Conservation (phyloP, 2,113 vertebrate species). For the Malurus cyaneus region DNA sequence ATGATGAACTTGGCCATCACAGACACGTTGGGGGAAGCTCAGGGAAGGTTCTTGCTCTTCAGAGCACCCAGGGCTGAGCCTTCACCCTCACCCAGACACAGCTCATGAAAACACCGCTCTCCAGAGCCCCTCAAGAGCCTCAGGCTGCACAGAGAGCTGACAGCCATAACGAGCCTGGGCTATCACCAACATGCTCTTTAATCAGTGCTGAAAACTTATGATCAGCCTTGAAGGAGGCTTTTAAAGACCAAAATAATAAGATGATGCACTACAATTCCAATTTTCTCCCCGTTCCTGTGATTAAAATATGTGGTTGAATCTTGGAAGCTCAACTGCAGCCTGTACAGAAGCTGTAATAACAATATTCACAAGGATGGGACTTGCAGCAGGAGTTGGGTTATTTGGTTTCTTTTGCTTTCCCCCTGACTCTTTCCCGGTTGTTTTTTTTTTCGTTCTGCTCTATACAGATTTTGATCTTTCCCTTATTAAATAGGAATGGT, state of each 20-base stretch:
- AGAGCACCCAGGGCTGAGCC: neutral
- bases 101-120: neutral
- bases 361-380: neutral
- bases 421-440: neutral
- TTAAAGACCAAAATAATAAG: neutral
- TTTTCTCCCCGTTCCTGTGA: neutral
- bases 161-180: neutral
- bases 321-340: neutral
- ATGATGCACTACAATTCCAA: neutral
- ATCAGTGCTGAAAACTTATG: neutral
- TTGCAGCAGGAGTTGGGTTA: neutral
- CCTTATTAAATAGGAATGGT: slow-evolving; percentile 24
- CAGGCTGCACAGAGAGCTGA: neutral
- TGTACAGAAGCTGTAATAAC: neutral
- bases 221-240: neutral
- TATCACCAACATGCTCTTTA: neutral
- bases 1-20: neutral
- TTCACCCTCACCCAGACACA: neutral
- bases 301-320: neutral
- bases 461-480: neutral
- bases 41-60: neutral
- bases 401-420: slow-evolving; percentile 19
- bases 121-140: neutral
- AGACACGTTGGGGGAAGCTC: neutral
- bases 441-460: neutral